phyloP scores from a whole-genome alignment of 2,888 invertebrate species.

The Diplolepis rosae region DNA sequence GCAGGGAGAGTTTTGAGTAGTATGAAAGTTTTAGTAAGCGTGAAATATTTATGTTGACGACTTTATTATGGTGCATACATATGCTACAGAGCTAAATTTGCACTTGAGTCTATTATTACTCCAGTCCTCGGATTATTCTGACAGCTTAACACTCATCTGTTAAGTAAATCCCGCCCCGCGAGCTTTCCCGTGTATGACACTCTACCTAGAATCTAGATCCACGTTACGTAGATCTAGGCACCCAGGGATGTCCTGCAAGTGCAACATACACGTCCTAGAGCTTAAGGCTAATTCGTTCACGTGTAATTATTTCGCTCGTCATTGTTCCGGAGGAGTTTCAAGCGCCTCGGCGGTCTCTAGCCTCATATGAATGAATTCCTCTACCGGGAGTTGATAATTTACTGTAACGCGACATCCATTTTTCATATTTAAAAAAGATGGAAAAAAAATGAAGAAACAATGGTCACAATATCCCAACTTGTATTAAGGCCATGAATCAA shows the following conservation, averaged over 20 bases:
- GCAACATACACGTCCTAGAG: constrained; percentile 33
- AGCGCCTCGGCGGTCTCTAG: not conserved
- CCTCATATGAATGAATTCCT: not conserved
- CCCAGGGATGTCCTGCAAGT: constrained; percentile 32
- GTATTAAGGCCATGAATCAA: too few relatives aligned
- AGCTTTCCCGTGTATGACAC: constrained; percentile 51
- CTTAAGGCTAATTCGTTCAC: constrained; percentile 37
- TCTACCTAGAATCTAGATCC: constrained; percentile 40
- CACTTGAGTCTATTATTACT: constrained; percentile 65
- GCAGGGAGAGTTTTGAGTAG: constrained; percentile 38
- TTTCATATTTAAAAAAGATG: too few relatives aligned
- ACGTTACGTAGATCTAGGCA: constrained; percentile 32
- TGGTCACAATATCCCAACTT: too few relatives aligned
- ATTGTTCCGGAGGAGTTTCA: constrained; percentile 47
- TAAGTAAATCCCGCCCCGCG: constrained; percentile 65
- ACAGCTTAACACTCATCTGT: constrained; percentile 66
- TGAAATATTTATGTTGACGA: constrained; percentile 59
- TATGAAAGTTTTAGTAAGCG: constrained; percentile 50
- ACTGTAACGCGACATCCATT: too few relatives aligned
- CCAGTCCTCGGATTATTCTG: constrained; percentile 64
- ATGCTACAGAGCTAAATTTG: constrained; percentile 57
- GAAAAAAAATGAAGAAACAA: too few relatives aligned
- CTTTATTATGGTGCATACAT: constrained; percentile 31
- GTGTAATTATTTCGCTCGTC: constrained; percentile 46
- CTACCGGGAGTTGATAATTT: not conserved